Conservation (phyloP, 1,140 invertebrate genomes). For the Achroia grisella region DNA sequence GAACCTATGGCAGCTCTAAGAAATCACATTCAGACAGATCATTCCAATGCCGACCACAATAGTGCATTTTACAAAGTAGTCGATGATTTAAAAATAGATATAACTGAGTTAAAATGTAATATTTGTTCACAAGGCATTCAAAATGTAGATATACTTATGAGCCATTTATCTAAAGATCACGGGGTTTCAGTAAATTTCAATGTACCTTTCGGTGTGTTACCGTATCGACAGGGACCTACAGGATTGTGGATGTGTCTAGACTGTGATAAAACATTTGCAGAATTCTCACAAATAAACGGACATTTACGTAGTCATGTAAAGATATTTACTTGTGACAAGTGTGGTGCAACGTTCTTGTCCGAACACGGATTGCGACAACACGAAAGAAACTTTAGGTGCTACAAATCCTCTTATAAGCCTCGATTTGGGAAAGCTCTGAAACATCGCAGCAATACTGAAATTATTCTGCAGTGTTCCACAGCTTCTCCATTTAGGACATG, state of each 20-base stretch:
- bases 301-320: conserved; percentile 54
- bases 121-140: conserved; percentile 35
- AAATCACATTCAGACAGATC: conserved; percentile 43
- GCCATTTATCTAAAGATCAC: conserved; percentile 47
- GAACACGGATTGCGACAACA: conserved; percentile 56
- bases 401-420: conserved; percentile 54
- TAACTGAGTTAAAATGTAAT: conserved; percentile 54
- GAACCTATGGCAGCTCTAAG: conserved; percentile 48
- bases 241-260: conserved; percentile 56
- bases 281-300: conserved; percentile 58
- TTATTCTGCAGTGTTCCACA: conserved; percentile 59
- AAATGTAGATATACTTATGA: conserved; percentile 46
- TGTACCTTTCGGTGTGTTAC: conserved; percentile 52
- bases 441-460: conserved; percentile 56
- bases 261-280: conserved; percentile 50
- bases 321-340: conserved; percentile 61
- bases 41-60: conserved; percentile 47
- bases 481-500: conserved; percentile 57
- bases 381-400: conserved; percentile 56
- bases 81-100: conserved; percentile 56
- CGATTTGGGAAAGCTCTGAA: conserved; percentile 54
- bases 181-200: conserved; percentile 48
- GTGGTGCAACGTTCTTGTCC: conserved; percentile 53
- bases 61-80: conserved; percentile 60
- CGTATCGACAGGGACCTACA: conserved; percentile 41